Percentiles rank a stretch among this genome's conserved stretches.
These are phyloP conservation scores for Hydractinia echinata DNA, from an alignment of 30 jellyfish, hydroid and myxozoan species.

Conservation along the genomic window DNA sequence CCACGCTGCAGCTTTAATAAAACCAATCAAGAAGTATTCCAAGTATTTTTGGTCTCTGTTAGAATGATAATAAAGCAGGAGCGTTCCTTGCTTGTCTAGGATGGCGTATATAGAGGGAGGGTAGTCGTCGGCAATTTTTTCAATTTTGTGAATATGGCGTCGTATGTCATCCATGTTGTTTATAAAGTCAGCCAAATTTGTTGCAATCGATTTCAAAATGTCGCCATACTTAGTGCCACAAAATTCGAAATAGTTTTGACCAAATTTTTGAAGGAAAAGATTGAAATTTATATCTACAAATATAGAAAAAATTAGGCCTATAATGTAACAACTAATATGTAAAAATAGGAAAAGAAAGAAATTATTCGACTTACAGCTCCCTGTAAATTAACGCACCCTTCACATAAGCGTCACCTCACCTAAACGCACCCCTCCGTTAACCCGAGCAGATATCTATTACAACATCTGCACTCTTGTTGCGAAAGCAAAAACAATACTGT, in stretches of 20 bases:
- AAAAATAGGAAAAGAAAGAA: neutral
- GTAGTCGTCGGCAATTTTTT: slow-evolving; percentile 41
- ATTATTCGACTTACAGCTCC: too few relatives aligned
- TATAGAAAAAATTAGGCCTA: neutral
- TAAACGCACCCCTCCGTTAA: too few relatives aligned
- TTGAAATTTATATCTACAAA: slow-evolving; percentile 19
- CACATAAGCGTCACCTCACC: too few relatives aligned
- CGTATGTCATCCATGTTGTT: slow-evolving; percentile 42
- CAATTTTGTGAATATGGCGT: slow-evolving; percentile 37
- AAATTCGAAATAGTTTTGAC: slow-evolving; percentile 18
- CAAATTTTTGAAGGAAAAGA: slow-evolving; percentile 25
- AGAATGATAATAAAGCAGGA: slow-evolving; percentile 28
- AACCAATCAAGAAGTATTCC: slow-evolving; percentile 33
- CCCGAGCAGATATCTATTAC: too few relatives aligned
- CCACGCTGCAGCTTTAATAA: slow-evolving; percentile 34
- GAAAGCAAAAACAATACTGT: too few relatives aligned
- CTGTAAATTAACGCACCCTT: too few relatives aligned
- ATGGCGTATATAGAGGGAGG: slow-evolving; percentile 40
- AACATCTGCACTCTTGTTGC: too few relatives aligned
- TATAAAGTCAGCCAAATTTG: slow-evolving; percentile 38
- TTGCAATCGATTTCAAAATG: slow-evolving; percentile 39
- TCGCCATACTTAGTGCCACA: slow-evolving; percentile 29
- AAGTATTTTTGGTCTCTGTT: slow-evolving; percentile 24
- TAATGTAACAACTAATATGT: neutral
- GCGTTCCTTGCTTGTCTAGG: slow-evolving; percentile 28